Conservation (phyloP, 1,140 invertebrate genomes). For the Samia ricini region DNA sequence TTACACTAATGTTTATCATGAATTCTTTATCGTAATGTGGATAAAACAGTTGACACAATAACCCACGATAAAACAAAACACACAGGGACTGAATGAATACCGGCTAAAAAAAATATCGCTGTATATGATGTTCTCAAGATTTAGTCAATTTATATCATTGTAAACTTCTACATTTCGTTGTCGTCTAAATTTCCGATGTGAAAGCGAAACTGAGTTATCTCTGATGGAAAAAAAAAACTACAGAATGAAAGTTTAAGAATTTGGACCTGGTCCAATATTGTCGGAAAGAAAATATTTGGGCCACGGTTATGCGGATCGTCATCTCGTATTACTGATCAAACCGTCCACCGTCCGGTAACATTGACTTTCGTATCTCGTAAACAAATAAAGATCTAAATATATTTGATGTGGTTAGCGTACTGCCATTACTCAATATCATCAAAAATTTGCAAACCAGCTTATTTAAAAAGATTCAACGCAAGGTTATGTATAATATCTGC, state of each 20-base stretch:
- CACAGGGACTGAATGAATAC: constrained; percentile 39
- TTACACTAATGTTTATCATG: constrained; percentile 13
- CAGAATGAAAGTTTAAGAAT: constrained; percentile 53
- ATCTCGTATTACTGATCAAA: constrained; percentile 59
- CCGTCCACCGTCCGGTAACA: constrained; percentile 63
- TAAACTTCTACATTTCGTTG: neutral
- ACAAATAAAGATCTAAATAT: constrained; percentile 49
- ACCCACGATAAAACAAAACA: constrained; percentile 62
- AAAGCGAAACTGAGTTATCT: constrained; percentile 5
- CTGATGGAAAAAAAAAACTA: constrained; percentile 37
- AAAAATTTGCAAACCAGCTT: constrained; percentile 14
- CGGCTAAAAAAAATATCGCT: constrained; percentile 22
- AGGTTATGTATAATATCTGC: neutral
- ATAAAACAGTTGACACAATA: constrained; percentile 64
- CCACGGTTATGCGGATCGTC: constrained; percentile 58
- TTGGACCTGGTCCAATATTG: constrained; percentile 62
- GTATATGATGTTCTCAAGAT: neutral
- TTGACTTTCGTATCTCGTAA: constrained; percentile 66
- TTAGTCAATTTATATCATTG: constrained; percentile 1
- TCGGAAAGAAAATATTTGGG: constrained; percentile 61
- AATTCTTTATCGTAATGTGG: constrained; percentile 44
- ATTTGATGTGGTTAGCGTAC: constrained; percentile 32
- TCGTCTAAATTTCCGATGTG: neutral
- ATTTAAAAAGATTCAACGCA: neutral
- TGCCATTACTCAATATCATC: constrained; percentile 25